Percentiles rank a stretch among this genome's conserved stretches.
phyloP scores from a whole-genome alignment of 2,888 invertebrate genomes.

The Cephus rjabovi region DNA sequence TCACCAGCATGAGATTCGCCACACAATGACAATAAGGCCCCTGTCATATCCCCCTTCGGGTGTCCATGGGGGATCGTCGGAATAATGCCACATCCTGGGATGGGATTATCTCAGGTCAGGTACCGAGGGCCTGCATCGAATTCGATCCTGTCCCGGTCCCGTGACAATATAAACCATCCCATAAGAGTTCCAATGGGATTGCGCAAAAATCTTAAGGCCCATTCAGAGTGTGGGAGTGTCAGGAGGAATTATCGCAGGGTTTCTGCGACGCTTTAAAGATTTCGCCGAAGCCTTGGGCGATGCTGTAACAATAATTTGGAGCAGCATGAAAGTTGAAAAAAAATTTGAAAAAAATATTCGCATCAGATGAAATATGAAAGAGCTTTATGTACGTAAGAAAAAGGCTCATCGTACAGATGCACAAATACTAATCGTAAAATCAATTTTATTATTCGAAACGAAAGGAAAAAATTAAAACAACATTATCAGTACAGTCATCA shows the following conservation, averaged over 20 bases:
- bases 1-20: conserved; percentile 39
- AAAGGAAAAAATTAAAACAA: neutral
- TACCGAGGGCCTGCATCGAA: conserved; percentile 44
- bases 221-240: conserved; percentile 53
- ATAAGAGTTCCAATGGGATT: conserved; percentile 44
- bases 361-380: too few species aligned
- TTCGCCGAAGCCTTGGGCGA: neutral
- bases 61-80: conserved; percentile 45
- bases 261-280: neutral
- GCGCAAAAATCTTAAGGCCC: conserved; percentile 46
- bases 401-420: too few species aligned
- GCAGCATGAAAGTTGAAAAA: neutral
- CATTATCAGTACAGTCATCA: neutral
- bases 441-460: too few species aligned
- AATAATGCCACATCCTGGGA: conserved; percentile 42
- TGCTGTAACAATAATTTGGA: neutral
- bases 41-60: conserved; percentile 31
- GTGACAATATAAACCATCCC: conserved; percentile 20
- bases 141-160: conserved; percentile 25
- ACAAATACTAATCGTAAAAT: too few species aligned
- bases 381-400: too few species aligned
- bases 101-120: conserved; percentile 65
- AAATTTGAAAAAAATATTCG: too few species aligned
- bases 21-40: conserved; percentile 23
- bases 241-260: neutral